A percentile compares a stretch with the other conserved stretches of the same genome.
These are phyloP conservation scores for Paralinhomoeus sp. DNA, from an alignment of 2,888 invertebrate species.

Conservation along the genomic window DNA sequence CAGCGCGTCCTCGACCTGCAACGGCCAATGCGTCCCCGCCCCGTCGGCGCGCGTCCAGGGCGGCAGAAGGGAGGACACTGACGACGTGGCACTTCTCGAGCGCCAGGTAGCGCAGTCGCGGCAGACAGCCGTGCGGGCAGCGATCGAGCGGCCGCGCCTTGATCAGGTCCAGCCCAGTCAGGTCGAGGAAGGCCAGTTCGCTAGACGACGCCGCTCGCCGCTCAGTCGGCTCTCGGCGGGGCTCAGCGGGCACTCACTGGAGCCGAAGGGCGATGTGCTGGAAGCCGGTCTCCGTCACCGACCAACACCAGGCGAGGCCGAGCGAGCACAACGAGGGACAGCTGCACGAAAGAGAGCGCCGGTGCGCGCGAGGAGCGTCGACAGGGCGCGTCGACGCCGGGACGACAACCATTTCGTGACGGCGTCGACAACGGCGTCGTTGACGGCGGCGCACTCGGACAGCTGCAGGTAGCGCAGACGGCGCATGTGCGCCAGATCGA, in stretches of 20 bases:
- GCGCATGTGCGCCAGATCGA: not conserved
- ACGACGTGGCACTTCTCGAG: not conserved
- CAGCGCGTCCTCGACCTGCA: conserved; percentile 1
- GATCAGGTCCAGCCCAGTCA: conserved; percentile 1
- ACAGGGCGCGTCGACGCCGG: too few relatives aligned
- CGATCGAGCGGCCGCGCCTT: not conserved
- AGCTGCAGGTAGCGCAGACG: not conserved
- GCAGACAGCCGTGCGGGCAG: not conserved
- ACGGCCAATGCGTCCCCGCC: too few relatives aligned
- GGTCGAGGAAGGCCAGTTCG: not conserved
- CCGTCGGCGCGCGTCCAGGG: too few relatives aligned
- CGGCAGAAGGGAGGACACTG: too few relatives aligned
- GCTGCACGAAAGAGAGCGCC: too few relatives aligned
- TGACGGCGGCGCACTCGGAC: conserved; percentile 1
- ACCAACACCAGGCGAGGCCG: conserved; percentile 4
- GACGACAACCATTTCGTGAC: not conserved
- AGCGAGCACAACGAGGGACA: not conserved
- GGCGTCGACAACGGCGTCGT: not conserved
- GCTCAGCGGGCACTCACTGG: not conserved
- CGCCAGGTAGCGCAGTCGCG: not conserved
- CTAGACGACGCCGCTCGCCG: not conserved
- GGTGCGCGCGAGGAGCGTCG: too few relatives aligned
- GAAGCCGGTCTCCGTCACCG: conserved; percentile 1
- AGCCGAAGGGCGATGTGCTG: not conserved
- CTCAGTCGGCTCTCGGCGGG: not conserved